Evolutionary conservation across 2,113 vertebrate species (phyloP), one percentile per base, ranked within the genome.

Genomic region (Oryzias celebensis): DNA sequence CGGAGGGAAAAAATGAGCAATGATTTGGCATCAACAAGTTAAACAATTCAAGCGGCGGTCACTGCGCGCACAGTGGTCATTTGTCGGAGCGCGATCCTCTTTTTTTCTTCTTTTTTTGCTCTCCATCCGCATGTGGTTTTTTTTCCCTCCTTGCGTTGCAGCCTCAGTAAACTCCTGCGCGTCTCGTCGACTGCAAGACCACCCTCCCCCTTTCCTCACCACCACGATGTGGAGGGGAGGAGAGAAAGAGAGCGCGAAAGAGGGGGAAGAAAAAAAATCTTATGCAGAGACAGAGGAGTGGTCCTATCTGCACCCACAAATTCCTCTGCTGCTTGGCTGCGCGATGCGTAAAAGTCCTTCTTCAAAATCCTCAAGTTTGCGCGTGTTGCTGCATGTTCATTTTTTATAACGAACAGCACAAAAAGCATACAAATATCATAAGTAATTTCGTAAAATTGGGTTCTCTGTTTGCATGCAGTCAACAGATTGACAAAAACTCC

Each of bases 91-190:
- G 65, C 46, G 31, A 58, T 58, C 50, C 61, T 62, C 45, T 62
- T 26, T 60, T 48, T 62, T 31, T 23, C 52, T 52, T 14, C 63
- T 66, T 54, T 61, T 28, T 36, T 36, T 36, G 36, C 36, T 36
- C 17, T 51, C 58, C 58, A 61, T 81, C 79, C 67, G 83, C 78
- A 74, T 28, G 26, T 28, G 69, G 74, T 68, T 65, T 78, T 77
- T 81, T 72, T 69, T 31, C 7, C 14, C 8, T 7, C 60, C 65
- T 67, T 78, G 65, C 80, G 79, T 75, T 85, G 87, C 84, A 82
- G 85, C 88, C 83, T 85, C 84, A 87, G 86, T 87, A 91, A 90
- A 89, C 85, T 87, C 87, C 89, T 88, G 87, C 86, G 88, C 86
- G 83, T 88, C 52, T 82, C 89, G 79, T 87, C 82, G 81, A 85